These are phyloP conservation scores for Catostomus latipinnis DNA, from an alignment of 2,797 vertebrate genomes.

Conservation along the genomic window DNA sequence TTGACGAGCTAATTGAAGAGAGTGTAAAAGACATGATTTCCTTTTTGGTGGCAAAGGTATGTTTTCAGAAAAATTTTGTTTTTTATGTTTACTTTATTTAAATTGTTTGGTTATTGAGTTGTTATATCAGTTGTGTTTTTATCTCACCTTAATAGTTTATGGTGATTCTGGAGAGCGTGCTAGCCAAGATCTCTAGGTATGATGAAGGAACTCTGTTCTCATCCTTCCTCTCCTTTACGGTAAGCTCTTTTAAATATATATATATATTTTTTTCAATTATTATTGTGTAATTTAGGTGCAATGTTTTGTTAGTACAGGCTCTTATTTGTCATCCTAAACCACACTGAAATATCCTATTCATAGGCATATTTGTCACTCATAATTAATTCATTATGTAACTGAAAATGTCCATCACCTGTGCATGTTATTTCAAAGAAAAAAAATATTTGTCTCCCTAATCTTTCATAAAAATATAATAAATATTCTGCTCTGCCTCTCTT, in stretches of 20 bases:
- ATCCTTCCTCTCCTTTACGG: slow-evolving; percentile 98
- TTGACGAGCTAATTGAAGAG: slow-evolving; percentile 98
- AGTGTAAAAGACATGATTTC: slow-evolving; percentile 99
- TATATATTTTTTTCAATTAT: no score
- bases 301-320: no score
- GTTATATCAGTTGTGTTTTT: slow-evolving; percentile 26
- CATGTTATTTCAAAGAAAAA: no score
- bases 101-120: slow-evolving; percentile 1
- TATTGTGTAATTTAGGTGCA: background rate
- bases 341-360: no score
- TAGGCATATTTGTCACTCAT: no score
- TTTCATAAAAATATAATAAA: no score
- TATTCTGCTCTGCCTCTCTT: no score
- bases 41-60: slow-evolving; percentile 97
- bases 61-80: background rate
- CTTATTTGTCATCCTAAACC: no score
- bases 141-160: slow-evolving; percentile 83
- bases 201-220: slow-evolving; percentile 99
- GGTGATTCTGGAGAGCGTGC: slow-evolving; percentile 93
- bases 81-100: background rate
- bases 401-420: no score
- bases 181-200: slow-evolving; percentile 98
- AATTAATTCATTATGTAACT: no score
- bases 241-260: slow-evolving; percentile 68
- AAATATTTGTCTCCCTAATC: no score